Percentiles rank a stretch among this genome's conserved stretches.
Evolutionary conservation across 2,888 invertebrate species (phyloP).

Genomic region (Nemotelus nigrinus): DNA sequence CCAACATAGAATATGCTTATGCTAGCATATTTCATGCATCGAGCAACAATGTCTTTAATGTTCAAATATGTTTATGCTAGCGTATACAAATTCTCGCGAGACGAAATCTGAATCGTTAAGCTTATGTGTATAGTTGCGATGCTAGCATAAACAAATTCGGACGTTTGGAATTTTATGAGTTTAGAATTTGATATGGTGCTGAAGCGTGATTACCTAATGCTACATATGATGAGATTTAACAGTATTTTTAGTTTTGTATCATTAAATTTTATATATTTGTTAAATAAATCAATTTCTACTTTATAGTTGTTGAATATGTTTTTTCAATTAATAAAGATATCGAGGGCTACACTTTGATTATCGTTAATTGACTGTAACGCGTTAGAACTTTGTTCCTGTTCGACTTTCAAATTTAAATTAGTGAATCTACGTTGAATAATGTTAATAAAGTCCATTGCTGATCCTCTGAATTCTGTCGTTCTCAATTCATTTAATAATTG

Average conservation of each 20-base stretch:
- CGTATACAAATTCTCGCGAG: no score
- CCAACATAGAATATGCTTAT: no score
- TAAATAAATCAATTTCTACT: background rate
- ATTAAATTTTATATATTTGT: constrained; percentile 4
- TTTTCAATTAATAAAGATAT: background rate
- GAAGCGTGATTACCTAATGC: no score
- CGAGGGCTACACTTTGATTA: constrained; percentile 4
- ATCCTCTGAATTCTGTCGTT: background rate
- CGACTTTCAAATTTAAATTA: constrained; percentile 13
- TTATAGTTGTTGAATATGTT: constrained; percentile 17
- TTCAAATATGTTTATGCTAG: no score
- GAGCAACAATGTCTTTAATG: no score
- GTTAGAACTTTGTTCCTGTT: constrained; percentile 10
- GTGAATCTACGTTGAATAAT: constrained; percentile 2
- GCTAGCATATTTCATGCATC: no score
- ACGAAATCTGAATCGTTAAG: no score
- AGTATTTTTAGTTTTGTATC: background rate
- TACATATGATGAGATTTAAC: no score
- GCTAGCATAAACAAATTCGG: no score
- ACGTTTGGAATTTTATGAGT: no score
- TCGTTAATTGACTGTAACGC: background rate
- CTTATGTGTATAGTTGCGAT: no score
- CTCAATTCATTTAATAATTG: background rate
- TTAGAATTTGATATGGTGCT: no score
- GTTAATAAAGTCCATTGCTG: constrained; percentile 7